Conservation (phyloP, 2,797 vertebrate genomes). For the Chelidonichthys spinosus region DNA sequence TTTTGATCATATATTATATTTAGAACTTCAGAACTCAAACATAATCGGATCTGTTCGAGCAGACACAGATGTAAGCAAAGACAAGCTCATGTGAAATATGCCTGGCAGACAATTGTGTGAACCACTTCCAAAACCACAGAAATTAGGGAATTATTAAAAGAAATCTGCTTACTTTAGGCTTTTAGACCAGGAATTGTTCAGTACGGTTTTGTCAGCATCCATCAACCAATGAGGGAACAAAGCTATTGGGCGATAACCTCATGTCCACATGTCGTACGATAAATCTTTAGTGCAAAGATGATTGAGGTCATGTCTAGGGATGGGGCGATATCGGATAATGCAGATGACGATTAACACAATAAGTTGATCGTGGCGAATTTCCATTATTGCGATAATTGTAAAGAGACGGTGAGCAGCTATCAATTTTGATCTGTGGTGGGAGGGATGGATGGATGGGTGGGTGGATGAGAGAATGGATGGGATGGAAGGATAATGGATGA, state of each 20-base stretch:
- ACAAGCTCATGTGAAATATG: not conserved
- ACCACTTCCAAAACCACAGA: not conserved
- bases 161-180: not conserved
- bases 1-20: not conserved
- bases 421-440: too few species aligned
- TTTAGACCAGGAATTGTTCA: not conserved
- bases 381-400: too few species aligned
- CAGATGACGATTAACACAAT: too few species aligned
- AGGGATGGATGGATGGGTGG: too few species aligned
- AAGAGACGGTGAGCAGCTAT: too few species aligned
- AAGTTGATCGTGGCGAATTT: too few species aligned
- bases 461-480: too few species aligned
- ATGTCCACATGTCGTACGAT: not conserved
- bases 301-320: not conserved
- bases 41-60: not conserved
- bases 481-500: too few species aligned
- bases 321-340: not conserved
- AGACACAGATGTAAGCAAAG: not conserved
- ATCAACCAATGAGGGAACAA: not conserved
- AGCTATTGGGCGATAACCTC: not conserved
- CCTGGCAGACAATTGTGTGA: not conserved
- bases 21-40: not conserved
- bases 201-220: too few species aligned
- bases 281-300: not conserved
- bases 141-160: not conserved